phyloP scores from a whole-genome alignment of 2,113 vertebrate species.

The Budorcas taxicolor region DNA sequence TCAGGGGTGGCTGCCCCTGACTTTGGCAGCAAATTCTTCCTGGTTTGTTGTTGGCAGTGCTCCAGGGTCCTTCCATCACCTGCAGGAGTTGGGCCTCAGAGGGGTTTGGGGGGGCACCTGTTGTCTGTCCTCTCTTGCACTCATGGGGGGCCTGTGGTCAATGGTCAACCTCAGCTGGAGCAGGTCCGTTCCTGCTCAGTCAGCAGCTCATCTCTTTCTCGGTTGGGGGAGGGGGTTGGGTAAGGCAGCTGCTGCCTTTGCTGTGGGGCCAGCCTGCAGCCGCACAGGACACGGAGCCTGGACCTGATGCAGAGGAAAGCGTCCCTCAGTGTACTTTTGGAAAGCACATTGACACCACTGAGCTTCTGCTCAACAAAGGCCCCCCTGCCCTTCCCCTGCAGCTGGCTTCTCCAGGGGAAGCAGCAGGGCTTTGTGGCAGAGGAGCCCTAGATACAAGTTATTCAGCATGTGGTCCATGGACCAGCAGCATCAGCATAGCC shows the following conservation, averaged over 20 bases:
- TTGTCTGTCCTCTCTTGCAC: not conserved
- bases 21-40: not conserved
- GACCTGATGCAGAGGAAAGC: not conserved
- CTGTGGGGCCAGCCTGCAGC: not conserved
- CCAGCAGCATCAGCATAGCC: not conserved
- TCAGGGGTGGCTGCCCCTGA: not conserved
- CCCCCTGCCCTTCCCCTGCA: not conserved
- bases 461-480: fast-evolving
- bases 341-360: not conserved
- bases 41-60: not conserved
- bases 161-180: conserved; percentile 61
- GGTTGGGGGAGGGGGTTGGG: fast-evolving
- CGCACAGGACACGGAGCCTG: too few relatives aligned
- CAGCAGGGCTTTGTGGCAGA: not conserved
- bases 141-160: not conserved
- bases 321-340: fast-evolving
- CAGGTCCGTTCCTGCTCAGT: conserved; percentile 46
- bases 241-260: not conserved
- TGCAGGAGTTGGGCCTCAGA: not conserved
- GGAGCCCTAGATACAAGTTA: not conserved
- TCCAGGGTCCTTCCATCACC: conserved; percentile 24
- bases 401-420: not conserved
- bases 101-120: not conserved
- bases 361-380: not conserved
- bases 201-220: conserved; percentile 45